Conservation (phyloP, 2,113 vertebrate genomes). For the Zootoca vivipara region DNA sequence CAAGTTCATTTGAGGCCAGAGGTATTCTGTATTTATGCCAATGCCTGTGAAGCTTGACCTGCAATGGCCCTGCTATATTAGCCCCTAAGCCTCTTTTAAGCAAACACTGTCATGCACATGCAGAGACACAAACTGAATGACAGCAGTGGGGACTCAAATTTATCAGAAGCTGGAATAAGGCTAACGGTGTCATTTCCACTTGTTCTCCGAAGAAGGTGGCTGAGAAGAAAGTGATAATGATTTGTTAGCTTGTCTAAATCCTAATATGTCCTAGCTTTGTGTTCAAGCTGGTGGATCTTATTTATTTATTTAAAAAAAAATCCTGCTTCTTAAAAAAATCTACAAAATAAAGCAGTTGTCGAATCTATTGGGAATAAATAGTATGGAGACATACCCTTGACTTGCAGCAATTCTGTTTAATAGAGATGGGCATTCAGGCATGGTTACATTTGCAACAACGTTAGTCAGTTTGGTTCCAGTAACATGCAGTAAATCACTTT, state of each 20-base stretch:
- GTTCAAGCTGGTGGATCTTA: not conserved
- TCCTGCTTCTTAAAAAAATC: not conserved
- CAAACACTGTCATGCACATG: constrained; percentile 6
- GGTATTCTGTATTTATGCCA: constrained; percentile 51
- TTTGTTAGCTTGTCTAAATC: not conserved
- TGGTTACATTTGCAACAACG: not conserved
- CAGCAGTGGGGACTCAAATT: not conserved
- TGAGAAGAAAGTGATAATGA: not conserved
- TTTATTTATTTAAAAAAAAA: not conserved
- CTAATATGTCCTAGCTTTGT: not conserved
- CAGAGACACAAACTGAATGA: not conserved
- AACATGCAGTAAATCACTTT: constrained; percentile 34
- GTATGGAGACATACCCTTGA: not conserved
- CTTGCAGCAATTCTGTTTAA: not conserved
- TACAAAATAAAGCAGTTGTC: not conserved
- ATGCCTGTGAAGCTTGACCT: constrained; percentile 54
- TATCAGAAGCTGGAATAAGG: constrained; percentile 12
- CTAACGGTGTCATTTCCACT: constrained; percentile 25
- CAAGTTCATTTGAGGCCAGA: constrained; percentile 46
- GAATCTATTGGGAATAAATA: not conserved
- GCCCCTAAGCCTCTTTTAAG: constrained; percentile 21
- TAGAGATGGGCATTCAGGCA: not conserved
- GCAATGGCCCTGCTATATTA: constrained; percentile 48
- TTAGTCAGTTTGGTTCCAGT: not conserved
- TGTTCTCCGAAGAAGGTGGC: not conserved